phyloP scores from a whole-genome alignment of 2,797 vertebrate genomes.

The Rallus crepitans region DNA sequence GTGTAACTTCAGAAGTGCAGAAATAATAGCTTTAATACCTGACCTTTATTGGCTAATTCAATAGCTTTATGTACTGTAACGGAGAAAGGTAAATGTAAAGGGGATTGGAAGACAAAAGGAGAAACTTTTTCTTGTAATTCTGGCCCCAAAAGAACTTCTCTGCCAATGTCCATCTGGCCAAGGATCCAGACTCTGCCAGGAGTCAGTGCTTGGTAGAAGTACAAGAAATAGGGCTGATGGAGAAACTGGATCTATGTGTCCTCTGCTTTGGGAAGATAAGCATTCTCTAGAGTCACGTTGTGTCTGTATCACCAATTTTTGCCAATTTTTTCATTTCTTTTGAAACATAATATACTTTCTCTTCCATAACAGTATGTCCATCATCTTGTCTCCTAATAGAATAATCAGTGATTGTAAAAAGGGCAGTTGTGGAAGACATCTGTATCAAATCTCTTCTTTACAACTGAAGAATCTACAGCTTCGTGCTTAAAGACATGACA shows the following conservation, averaged over 20 bases:
- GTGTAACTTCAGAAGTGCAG: slow-evolving; percentile 51
- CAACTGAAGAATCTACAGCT: not conserved
- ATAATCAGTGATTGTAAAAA: fast-evolving
- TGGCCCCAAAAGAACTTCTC: not conserved
- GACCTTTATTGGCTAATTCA: slow-evolving; percentile 62
- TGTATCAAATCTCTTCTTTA: not conserved
- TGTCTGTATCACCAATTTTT: not conserved
- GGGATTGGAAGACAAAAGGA: slow-evolving; percentile 22
- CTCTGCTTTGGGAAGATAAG: not conserved
- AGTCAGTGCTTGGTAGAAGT: not conserved
- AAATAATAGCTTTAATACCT: slow-evolving; percentile 65
- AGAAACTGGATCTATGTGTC: not conserved
- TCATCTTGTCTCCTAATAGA: not conserved
- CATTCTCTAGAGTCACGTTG: not conserved
- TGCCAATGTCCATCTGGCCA: slow-evolving; percentile 1
- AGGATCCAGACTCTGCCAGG: not conserved
- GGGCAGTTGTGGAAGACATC: not conserved
- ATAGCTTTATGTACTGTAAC: slow-evolving; percentile 42
- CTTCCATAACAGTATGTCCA: not conserved
- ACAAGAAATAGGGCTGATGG: not conserved
- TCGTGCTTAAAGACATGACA: not conserved
- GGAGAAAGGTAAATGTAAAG: slow-evolving; percentile 45
- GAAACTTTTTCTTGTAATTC: slow-evolving; percentile 17
- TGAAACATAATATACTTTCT: fast-evolving
- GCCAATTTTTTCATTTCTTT: not conserved